These are phyloP conservation scores for Venturia canescens DNA, from an alignment of 1,140 invertebrate genomes.

Conservation along the genomic window DNA sequence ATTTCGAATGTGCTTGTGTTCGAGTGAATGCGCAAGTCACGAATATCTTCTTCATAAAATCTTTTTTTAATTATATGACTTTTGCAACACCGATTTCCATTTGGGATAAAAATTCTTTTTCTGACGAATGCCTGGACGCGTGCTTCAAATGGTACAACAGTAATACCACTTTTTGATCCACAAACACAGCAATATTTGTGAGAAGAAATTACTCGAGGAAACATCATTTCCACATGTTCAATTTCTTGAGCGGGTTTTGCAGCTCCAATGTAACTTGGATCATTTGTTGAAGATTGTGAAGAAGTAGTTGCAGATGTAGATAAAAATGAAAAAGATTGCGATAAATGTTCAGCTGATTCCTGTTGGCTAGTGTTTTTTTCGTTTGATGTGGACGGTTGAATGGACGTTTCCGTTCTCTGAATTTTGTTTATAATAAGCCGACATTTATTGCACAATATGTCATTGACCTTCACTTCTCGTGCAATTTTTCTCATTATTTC, in stretches of 20 bases:
- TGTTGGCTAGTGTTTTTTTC: too few relatives aligned
- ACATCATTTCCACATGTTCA: background rate
- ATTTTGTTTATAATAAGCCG: background rate
- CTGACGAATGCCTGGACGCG: background rate
- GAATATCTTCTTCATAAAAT: constrained; percentile 33
- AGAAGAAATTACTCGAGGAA: background rate
- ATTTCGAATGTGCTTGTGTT: background rate
- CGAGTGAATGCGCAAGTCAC: background rate
- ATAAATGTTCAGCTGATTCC: too few relatives aligned
- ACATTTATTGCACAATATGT: background rate
- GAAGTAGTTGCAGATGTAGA: too few relatives aligned
- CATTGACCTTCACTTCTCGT: background rate
- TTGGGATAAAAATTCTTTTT: constrained; percentile 44
- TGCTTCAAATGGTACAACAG: background rate
- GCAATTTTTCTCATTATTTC: background rate
- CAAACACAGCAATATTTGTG: constrained; percentile 3
- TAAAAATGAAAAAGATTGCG: too few relatives aligned
- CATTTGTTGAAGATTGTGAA: too few relatives aligned
- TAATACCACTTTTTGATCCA: background rate
- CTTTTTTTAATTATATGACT: constrained; percentile 34
- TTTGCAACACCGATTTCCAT: constrained; percentile 36
- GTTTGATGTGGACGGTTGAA: too few relatives aligned
- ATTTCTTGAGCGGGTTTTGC: too few relatives aligned
- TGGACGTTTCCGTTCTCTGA: too few relatives aligned
- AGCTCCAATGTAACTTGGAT: too few relatives aligned